Evolutionary conservation across 2,113 vertebrate species (phyloP).

Genomic region (Physeter macrocephalus): DNA sequence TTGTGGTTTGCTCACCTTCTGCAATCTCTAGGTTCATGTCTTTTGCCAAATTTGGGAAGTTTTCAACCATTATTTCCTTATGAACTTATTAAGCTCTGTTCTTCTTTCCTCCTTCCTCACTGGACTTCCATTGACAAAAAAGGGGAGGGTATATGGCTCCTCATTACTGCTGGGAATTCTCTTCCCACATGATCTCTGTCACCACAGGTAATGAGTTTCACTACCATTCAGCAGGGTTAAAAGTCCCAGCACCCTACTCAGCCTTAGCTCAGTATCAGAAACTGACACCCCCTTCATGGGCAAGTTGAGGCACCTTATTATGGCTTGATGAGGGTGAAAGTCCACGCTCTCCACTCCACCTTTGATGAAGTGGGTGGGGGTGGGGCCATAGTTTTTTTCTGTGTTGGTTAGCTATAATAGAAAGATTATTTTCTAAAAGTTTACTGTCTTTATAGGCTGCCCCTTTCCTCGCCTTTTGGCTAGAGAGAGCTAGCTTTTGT

Average conservation of each 20-base stretch:
- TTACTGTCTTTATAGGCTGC: background rate
- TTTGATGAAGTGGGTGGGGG: background rate
- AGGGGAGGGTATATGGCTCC: background rate
- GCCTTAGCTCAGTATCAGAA: background rate
- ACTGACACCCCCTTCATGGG: background rate
- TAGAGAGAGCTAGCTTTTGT: background rate
- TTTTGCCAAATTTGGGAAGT: background rate
- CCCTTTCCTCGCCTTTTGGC: background rate
- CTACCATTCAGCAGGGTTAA: background rate
- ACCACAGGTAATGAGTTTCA: background rate
- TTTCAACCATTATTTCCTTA: background rate
- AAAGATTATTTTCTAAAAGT: background rate
- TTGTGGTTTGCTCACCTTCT: background rate
- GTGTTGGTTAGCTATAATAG: background rate
- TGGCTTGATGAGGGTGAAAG: background rate
- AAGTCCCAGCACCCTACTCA: background rate
- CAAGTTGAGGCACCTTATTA: background rate
- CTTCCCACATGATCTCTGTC: background rate
- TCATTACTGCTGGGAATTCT: background rate
- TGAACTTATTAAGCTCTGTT: background rate
- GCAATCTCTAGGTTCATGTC: background rate
- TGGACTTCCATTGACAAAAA: background rate
- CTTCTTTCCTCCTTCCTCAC: background rate
- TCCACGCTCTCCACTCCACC: background rate
- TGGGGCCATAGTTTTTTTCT: background rate